A percentile compares a stretch with the other conserved stretches of the same genome.
These are phyloP conservation scores for Ictalurus furcatus DNA, from an alignment of 2,113 vertebrate species.

Conservation along the genomic window DNA sequence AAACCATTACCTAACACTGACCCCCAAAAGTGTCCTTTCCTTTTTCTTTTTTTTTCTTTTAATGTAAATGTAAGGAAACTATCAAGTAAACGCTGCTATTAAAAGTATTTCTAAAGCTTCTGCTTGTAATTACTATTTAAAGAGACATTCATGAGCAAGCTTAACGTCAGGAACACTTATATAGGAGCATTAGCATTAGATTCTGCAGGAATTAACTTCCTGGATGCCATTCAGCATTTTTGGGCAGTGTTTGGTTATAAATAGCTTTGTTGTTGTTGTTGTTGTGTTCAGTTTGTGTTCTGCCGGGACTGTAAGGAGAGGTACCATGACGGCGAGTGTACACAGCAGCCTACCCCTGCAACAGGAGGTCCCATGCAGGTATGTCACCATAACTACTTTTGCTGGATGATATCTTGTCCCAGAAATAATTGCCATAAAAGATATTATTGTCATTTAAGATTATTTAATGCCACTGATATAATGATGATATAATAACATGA, in stretches of 20 bases:
- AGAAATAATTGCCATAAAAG: no score
- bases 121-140: not conserved
- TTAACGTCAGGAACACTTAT: not conserved
- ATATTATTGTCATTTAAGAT: no score
- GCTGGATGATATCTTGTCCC: no score
- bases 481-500: no score
- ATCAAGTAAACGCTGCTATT: not conserved
- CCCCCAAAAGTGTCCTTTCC: not conserved
- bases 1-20: not conserved
- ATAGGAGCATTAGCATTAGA: not conserved
- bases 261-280: not conserved
- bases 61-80: not conserved
- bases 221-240: not conserved
- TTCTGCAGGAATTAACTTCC: not conserved
- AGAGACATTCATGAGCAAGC: not conserved
- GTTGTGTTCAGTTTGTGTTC: conserved; percentile 75
- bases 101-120: not conserved
- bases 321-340: conserved; percentile 78
- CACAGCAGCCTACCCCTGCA: not conserved
- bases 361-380: conserved; percentile 59
- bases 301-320: conserved; percentile 82
- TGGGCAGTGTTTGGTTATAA: not conserved
- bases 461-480: no score
- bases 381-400: not conserved
- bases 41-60: not conserved